Percentiles rank a stretch among this genome's conserved stretches.
phyloP scores from a whole-genome alignment of 1,140 invertebrate genomes.

The Drosophila pandora region DNA sequence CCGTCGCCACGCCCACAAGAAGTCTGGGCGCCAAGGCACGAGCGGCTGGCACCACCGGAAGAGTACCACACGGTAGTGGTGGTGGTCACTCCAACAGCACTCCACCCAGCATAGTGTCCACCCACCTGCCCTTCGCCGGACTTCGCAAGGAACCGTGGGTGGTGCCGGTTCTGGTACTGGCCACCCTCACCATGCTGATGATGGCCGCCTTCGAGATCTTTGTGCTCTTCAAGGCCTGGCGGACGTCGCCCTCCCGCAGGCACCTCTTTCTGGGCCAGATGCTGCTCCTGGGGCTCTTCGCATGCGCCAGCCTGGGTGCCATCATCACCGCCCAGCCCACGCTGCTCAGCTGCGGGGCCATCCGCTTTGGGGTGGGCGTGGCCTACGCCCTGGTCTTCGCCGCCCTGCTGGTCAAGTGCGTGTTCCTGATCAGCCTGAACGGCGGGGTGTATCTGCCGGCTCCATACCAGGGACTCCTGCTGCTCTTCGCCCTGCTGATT shows the following conservation, averaged over 20 bases:
- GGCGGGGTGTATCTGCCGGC: constrained; percentile 96
- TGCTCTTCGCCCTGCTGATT: constrained; percentile 95
- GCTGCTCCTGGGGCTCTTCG: constrained; percentile 93
- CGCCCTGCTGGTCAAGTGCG: constrained; percentile 96
- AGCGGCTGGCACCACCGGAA: constrained; percentile 54
- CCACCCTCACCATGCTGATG: constrained; percentile 90
- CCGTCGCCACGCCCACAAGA: constrained; percentile 50
- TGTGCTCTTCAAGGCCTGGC: constrained; percentile 94
- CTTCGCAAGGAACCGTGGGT: constrained; percentile 93
- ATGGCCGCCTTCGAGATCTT: constrained; percentile 94
- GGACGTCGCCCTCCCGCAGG: constrained; percentile 91
- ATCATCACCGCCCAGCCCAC: constrained; percentile 92
- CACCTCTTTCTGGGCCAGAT: constrained; percentile 96
- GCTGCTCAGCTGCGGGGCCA: constrained; percentile 91
- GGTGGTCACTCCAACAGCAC: constrained; percentile 42
- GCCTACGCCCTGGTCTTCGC: constrained; percentile 95
- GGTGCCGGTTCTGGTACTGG: constrained; percentile 91
- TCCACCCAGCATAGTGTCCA: constrained; percentile 76
- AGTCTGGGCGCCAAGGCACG: constrained; percentile 65
- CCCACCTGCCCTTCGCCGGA: constrained; percentile 66
- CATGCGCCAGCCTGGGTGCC: constrained; percentile 91
- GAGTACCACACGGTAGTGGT: not conserved
- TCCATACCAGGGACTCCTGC: constrained; percentile 93
- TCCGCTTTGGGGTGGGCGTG: constrained; percentile 93
- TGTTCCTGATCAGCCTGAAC: constrained; percentile 95